Base-by-base conservation (phyloP, 2,888 invertebrate species). In the Actias luna region DNA sequence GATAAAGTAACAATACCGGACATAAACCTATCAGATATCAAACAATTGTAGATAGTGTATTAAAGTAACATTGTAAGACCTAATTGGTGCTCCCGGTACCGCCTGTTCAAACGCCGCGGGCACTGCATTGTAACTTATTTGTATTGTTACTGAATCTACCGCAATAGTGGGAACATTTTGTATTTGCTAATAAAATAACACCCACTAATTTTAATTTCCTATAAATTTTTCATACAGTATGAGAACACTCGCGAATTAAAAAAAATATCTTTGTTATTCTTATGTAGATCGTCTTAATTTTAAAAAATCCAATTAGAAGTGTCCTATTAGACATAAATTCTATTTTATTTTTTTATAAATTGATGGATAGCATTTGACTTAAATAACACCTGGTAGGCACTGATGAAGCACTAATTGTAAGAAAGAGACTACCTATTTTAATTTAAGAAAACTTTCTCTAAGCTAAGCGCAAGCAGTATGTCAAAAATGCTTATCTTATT, bases 51-150 rank as follows among this genome's bases (percentile, higher is more conserved):
- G 83, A 82, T 86, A 78, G 71, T 73, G 66, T 67, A 78, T 75
- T 79, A 80, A 82, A 77, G 82, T 77, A 81, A 82, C 79, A 86
- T 86, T 86, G 85, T 85, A 81, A 78, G 66, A 71, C 75, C 84
- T 87, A 87, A 87, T 87, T 83, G 80, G 78, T 67, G 86, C 86
- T 84, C 84, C 86, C 78, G 84, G 81, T 70, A 71, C 74, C 79
- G 75, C 82, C 83, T 80, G 80, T 81, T 74, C 73, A 66, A 69
- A 59, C 64, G 80, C 84, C 78, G 60, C 29, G 46, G 76, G 84
- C 80, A 67, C 63, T 66, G 68, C 73, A 83, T 84, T 84, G 83
- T 82, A 75, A 73, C 79, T 73, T 79, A 77, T 76, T 79, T 62
- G 58, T 58, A 57, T 62, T 62, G 61, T 62, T 59, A 58, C 58